Base-by-base conservation (phyloP, 2,113 vertebrate species). In the Ammodytes dubius region DNA sequence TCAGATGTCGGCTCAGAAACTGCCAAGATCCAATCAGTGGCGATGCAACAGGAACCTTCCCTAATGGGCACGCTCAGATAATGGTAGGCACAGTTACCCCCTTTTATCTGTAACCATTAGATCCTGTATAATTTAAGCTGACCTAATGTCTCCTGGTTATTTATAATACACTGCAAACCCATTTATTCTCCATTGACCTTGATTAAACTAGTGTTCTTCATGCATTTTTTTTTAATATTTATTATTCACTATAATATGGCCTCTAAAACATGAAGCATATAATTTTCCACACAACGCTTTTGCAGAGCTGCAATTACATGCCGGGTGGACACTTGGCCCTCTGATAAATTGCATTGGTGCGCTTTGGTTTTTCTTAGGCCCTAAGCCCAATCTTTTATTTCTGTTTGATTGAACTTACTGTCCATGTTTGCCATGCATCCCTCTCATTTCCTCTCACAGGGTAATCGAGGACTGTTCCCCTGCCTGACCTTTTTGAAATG, bases 51-150 rank as follows among this genome's bases (percentile, higher is more conserved):
- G 98, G 98, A 90, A 98, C 97, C 78, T 99, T 99, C 94, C 98
- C 98, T 90, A 99, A 99, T 39, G 98, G 98, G 57, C 98, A 99
- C 88, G 98, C 98, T 82, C 98, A 99, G 95, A 99, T 99, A 89
- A 99, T 99, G 98, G 98, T 99, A 96, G 95, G 90, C 27, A 43
- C 60, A 47, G 71, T 69, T 54, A 66, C 76, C 49, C 71, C 1
- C 74, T 68, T 10, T 86, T 86, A 76, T 86, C 69, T 80, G 58
- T n/a, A 59, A 50, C 74, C 58, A 66, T 84, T 87, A 78, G 54
- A 75, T 59, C 58, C 72, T 75, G 59, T 86, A 14, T 82, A 84
- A 91, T 91, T 85, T 90, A 50, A 87, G 53, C 45, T 46, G 58
- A 49, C 61, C 52, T 54, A 76, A 66, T 79, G 80, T 85, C 72